These are phyloP conservation scores for Apamea anceps DNA, from an alignment of 2,888 invertebrate genomes.

Conservation along the genomic window DNA sequence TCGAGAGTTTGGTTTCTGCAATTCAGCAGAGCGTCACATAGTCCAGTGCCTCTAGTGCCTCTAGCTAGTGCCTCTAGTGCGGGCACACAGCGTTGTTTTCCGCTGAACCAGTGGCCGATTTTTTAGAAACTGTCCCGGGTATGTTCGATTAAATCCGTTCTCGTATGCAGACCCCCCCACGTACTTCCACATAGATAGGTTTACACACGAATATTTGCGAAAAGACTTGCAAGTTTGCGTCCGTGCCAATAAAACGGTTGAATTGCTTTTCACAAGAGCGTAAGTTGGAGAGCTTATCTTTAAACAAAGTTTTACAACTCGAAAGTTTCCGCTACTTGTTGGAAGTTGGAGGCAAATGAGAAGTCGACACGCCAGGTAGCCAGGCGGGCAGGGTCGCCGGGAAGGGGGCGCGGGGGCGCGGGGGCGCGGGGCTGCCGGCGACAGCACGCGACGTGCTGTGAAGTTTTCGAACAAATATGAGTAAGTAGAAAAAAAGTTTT, in stretches of 20 bases:
- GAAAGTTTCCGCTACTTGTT: conserved; percentile 19
- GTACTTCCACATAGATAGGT: not conserved
- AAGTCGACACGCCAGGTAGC: not conserved
- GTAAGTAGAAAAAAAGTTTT: not conserved
- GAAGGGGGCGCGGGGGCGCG: not conserved
- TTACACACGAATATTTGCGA: conserved; percentile 7
- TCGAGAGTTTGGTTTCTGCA: too few species aligned
- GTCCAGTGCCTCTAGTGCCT: too few species aligned
- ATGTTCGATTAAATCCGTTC: conserved; percentile 6
- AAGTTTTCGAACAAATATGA: not conserved
- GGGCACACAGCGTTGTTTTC: too few species aligned
- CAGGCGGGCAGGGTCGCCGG: not conserved
- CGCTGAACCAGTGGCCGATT: conserved; percentile 3
- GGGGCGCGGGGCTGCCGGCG: not conserved
- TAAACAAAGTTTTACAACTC: conserved; percentile 17
- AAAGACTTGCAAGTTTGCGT: conserved; percentile 3
- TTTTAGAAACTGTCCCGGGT: not conserved
- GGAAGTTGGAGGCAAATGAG: conserved; percentile 6
- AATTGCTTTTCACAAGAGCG: conserved; percentile 13
- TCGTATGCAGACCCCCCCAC: not conserved
- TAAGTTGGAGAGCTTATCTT: conserved; percentile 20
- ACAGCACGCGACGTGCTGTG: not conserved
- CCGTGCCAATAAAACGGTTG: conserved; percentile 2
- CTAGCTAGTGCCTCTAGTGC: not conserved
- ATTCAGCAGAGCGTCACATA: not conserved